A percentile compares a stretch with the other conserved stretches of the same genome.
phyloP scores from a whole-genome alignment of 2,113 vertebrate genomes.

The zebrafish (Danio rerio) region DNA sequence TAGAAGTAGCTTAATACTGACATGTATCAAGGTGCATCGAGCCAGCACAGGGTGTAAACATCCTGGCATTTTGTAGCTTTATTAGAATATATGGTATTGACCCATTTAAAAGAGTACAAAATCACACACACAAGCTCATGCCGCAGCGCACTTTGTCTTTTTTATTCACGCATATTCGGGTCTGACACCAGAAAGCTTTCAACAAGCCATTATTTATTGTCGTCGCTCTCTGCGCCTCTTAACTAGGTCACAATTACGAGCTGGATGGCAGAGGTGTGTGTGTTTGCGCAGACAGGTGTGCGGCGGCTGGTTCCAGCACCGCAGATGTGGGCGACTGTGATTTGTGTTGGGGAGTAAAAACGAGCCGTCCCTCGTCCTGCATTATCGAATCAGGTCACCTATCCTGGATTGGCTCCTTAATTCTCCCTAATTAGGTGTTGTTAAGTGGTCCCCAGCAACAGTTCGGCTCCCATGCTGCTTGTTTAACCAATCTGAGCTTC shows the following conservation, averaged over 20 bases:
- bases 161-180: slow-evolving; percentile 25
- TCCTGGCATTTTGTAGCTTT: slow-evolving; percentile 21
- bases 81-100: slow-evolving; percentile 53
- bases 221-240: not conserved
- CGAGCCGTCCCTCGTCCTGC: not conserved
- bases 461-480: slow-evolving; percentile 15
- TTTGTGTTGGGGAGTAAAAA: slow-evolving; percentile 24
- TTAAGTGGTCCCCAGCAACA: slow-evolving; percentile 29
- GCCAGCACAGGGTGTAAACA: not conserved
- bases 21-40: not conserved
- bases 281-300: slow-evolving; percentile 33
- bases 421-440: slow-evolving; percentile 33
- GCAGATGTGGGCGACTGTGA: slow-evolving; percentile 5
- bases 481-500: not conserved
- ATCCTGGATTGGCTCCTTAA: slow-evolving; percentile 18
- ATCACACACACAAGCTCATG: not conserved
- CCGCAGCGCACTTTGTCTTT: slow-evolving; percentile 22
- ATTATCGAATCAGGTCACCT: slow-evolving; percentile 38
- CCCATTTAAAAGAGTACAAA: slow-evolving; percentile 57
- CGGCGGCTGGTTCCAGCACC: not conserved
- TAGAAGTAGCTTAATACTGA: not conserved
- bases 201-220: slow-evolving; percentile 41
- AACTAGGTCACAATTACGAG: slow-evolving; percentile 41
- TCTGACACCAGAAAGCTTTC: slow-evolving; percentile 26
- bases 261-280: slow-evolving; percentile 24